Evolutionary conservation across 1,140 invertebrate genomes (phyloP), one percentile per base, ranked within the genome.

Genomic region (Drosophila mayri): DNA sequence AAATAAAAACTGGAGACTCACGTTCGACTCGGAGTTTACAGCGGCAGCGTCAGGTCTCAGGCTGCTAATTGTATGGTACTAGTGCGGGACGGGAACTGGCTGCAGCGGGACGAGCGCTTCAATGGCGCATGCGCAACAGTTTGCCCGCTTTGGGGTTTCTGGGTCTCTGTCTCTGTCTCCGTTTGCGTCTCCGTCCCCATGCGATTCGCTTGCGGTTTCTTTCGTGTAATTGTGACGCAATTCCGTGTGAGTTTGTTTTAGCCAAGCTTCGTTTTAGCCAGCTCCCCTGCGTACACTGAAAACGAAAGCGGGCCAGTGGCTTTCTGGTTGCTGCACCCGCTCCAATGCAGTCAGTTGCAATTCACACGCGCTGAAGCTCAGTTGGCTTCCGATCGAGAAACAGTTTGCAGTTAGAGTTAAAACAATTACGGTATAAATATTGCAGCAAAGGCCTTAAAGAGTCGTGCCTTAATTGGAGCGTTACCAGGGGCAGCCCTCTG

Each of bases 171-270:
- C 57, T 66, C 52, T 63, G 76, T 18, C 54, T 12, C 52, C n/a
- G 44, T 40, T 47, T 37, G 25, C 47, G 25, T 30, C 47, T 28
- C 50, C 22, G 11, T 79, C n/a, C 28, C 47, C 47, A 30, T 54
- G 52, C 52, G 35, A 55, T 73, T 57, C 58, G 71, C 67, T 76
- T 87, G 79, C 66, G 85, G 79, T 57, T 86, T 85, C 74, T 81
- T 88, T 84, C 81, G 84, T 87, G 84, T 88, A 84, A 88, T 47
- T 80, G 85, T 87, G 84, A 87, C 84, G 84, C 80, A 90, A 90
- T 90, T 75, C 73, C 63, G 78, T 72, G 83, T 73, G 76, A 74
- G 58, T 59, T 87, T 87, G 71, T 88, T 70, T 73, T 83, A 73
- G 83, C 76, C 57, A 88, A 67, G 79, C 76, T 41, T 58, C 70